phyloP scores from a whole-genome alignment of 2,888 invertebrate genomes.

The Aphelenchoides bicaudatus region DNA sequence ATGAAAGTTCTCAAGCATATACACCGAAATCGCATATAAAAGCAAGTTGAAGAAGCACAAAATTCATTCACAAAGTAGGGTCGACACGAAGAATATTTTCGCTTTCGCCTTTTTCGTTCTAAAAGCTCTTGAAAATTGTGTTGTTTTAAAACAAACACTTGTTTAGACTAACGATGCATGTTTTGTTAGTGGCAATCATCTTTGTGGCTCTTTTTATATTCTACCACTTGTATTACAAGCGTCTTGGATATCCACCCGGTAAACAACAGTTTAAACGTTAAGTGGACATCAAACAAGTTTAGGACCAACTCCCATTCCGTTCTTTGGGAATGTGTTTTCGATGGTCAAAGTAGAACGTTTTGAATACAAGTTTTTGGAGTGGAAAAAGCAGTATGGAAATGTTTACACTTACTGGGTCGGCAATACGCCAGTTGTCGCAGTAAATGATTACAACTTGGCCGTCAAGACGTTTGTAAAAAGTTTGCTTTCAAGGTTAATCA shows the following conservation, averaged over 20 bases:
- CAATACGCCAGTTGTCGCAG: conserved; percentile 11
- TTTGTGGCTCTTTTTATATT: conserved; percentile 2
- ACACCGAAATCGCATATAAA: too few species aligned
- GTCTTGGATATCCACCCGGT: conserved; percentile 1
- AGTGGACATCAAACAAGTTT: too few species aligned
- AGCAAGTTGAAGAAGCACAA: too few species aligned
- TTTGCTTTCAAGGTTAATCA: too few species aligned
- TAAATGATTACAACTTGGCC: conserved; percentile 9
- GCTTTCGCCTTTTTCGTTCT: too few species aligned
- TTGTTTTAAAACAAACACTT: too few species aligned
- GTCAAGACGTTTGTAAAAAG: conserved; percentile 7
- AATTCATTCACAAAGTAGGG: too few species aligned
- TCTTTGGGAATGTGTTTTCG: conserved; percentile 12
- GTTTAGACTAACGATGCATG: too few species aligned
- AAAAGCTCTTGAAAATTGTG: too few species aligned
- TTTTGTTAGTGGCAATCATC: background rate
- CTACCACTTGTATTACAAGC: conserved; percentile 11
- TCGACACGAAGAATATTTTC: too few species aligned
- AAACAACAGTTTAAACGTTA: too few species aligned
- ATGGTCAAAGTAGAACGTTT: background rate
- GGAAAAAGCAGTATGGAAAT: conserved; percentile 12
- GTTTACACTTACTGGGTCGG: conserved; percentile 24
- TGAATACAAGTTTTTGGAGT: conserved; percentile 9
- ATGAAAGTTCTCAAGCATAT: too few species aligned
- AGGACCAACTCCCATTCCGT: conserved; percentile 19